Evolutionary conservation across 2,888 invertebrate genomes (phyloP).

Genomic region (Liopterus haemorrhoidalis): DNA sequence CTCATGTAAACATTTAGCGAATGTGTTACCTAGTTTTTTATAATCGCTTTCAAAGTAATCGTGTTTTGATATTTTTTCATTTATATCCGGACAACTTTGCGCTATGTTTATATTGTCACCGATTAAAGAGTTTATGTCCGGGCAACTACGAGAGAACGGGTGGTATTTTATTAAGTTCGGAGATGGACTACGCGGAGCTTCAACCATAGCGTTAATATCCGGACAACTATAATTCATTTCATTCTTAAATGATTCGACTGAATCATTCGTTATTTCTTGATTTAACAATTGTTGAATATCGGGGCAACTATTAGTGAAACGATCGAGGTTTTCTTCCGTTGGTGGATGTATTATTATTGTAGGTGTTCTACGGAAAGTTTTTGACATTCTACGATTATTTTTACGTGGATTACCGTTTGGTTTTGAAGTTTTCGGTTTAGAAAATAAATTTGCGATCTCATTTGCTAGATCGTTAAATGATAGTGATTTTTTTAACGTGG

Average conservation of each 20-base stretch:
- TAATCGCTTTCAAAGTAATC: neutral
- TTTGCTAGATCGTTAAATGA: slow-evolving; percentile 43
- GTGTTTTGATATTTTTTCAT: neutral
- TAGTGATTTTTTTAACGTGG: slow-evolving; percentile 36
- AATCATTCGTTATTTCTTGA: slow-evolving; percentile 10
- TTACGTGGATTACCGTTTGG: slow-evolving; percentile 31
- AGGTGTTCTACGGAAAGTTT: slow-evolving; percentile 40
- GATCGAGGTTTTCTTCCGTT: slow-evolving; percentile 32
- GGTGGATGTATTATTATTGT: slow-evolving; percentile 40
- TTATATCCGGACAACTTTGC: slow-evolving; percentile 14
- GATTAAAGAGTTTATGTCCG: no score
- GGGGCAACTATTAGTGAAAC: slow-evolving; percentile 41
- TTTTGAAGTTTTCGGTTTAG: slow-evolving; percentile 30
- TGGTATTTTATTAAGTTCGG: neutral
- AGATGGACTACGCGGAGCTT: no score
- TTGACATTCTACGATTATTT: slow-evolving; percentile 37
- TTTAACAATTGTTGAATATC: slow-evolving; percentile 34
- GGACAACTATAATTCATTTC: slow-evolving; percentile 21
- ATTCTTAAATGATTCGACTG: slow-evolving; percentile 4
- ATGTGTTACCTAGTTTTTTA: slow-evolving; percentile 7
- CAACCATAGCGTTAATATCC: slow-evolving; percentile 12
- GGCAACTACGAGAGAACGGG: no score
- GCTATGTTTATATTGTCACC: slow-evolving; percentile 11
- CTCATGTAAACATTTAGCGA: slow-evolving; percentile 17
- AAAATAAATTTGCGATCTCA: slow-evolving; percentile 41